Evolutionary conservation across 1,140 invertebrate species (phyloP).

Genomic region (Tetraneura akinire): DNA sequence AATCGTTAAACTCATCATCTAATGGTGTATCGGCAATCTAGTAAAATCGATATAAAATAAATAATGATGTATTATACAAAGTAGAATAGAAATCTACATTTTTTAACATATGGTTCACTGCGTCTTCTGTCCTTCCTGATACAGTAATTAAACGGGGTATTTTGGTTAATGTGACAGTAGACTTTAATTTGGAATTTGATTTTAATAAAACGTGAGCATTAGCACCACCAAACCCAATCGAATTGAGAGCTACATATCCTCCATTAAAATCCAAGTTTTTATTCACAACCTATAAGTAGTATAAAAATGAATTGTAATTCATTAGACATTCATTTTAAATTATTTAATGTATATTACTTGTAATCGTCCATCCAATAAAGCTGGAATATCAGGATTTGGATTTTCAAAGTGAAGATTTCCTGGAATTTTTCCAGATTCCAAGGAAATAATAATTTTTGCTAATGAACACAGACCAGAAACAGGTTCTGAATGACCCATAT

Average conservation of each 20-base stretch:
- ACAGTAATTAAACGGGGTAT: slow-evolving; percentile 74
- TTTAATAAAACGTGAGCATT: slow-evolving; percentile 84
- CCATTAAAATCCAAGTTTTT: slow-evolving; percentile 80
- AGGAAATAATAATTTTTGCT: slow-evolving; percentile 88
- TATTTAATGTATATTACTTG: too few species aligned
- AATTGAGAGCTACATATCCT: slow-evolving; percentile 85
- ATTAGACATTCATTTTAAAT: too few species aligned
- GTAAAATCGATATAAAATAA: not conserved
- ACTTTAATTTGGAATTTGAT: slow-evolving; percentile 73
- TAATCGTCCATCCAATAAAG: too few species aligned
- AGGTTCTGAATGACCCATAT: slow-evolving; percentile 96
- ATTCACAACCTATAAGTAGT: slow-evolving; percentile 75
- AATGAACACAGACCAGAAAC: too few species aligned
- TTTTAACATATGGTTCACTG: slow-evolving; percentile 70
- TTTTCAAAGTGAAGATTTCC: slow-evolving; percentile 84
- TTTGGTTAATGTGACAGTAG: slow-evolving; percentile 61
- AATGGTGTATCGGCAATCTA: slow-evolving; percentile 61
- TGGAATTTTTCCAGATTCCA: slow-evolving; percentile 85
- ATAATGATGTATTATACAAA: not conserved
- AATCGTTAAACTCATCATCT: slow-evolving; percentile 76
- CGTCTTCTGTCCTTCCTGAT: slow-evolving; percentile 83
- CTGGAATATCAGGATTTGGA: too few species aligned
- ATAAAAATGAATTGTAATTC: too few species aligned
- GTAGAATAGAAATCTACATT: slow-evolving; percentile 59
- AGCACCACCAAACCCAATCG: too few species aligned